Base-by-base conservation (phyloP, 2,797 vertebrate species). In the Bufotes viridis region DNA sequence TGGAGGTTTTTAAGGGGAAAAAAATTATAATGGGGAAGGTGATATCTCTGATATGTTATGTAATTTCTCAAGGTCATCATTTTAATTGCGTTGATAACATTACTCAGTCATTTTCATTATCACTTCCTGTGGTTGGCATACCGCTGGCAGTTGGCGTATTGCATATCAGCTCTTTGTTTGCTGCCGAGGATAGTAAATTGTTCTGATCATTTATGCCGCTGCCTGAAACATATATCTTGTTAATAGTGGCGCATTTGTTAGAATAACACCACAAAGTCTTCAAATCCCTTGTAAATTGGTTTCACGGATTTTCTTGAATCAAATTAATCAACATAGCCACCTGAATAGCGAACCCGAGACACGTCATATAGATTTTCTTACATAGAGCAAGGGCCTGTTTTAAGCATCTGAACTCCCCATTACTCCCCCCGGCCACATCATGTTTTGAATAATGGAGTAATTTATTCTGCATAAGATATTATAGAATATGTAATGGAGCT, bases 191-290 rank as follows among this genome's bases (percentile, higher is more conserved):
- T 78, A 90, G 87, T 91, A 90, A 88, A 92, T 92, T 92, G 90
- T 2, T 88, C 86, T 93, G 60, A 93, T 94, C 92, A 90, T 91
- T 93, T 91, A 61, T 91, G 92, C 91, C 91, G 80, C 70, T 81
- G 78, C 87, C 83, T 91, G 91, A 86, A 87, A 92, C 90, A 91
- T 92, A 90, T 93, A 92, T 91, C 84, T 90, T 58, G 89, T 91
- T 93, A 93, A 93, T 93, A 70, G 91, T 90, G 65, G 78, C 55
- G 84, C n/a, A 63, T 93, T 94, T 92, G 92, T 92, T 91, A 90
- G 80, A 90, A 84, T 91, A 91, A 90, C 92, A 89, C 86, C 85
- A 91, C 85, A 57, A 90, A 90, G 81, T 88, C 82, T 93, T 89
- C 69, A 85, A 92, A 92, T 90, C 89, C 91, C 88, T 92, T 92